Evolutionary conservation across 2,888 invertebrate species (phyloP).

Genomic region (Geophilus truncorum): DNA sequence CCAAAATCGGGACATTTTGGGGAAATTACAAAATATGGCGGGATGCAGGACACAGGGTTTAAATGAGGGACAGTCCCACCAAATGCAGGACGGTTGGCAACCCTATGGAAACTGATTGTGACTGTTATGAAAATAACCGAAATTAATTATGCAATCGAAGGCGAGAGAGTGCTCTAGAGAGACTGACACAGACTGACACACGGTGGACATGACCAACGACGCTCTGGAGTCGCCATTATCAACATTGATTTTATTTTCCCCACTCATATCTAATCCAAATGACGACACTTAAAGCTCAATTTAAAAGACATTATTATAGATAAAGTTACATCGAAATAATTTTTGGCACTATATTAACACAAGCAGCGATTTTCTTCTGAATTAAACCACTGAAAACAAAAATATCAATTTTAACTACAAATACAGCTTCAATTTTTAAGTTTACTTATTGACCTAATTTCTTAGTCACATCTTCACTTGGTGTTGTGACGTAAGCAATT

Average conservation of each 20-base stretch:
- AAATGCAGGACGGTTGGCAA: no score
- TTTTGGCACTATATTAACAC: slow-evolving; percentile 89
- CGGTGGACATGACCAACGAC: no score
- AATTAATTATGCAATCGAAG: no score
- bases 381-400: slow-evolving; percentile 62
- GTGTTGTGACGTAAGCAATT: slow-evolving; percentile 82
- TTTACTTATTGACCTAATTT: slow-evolving; percentile 62
- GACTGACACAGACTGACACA: no score
- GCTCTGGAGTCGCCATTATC: no score
- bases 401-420: background rate
- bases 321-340: slow-evolving; percentile 68
- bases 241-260: slow-evolving; percentile 82
- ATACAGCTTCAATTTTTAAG: background rate
- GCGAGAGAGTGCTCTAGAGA: no score
- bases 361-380: slow-evolving; percentile 78
- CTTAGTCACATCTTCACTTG: slow-evolving; percentile 71
- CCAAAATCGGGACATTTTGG: no score
- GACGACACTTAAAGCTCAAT: background rate
- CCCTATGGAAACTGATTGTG: no score
- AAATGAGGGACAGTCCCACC: no score
- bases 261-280: slow-evolving; percentile 66
- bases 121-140: no score
- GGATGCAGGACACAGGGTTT: no score
- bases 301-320: slow-evolving; percentile 33
- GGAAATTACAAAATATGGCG: no score